Base-by-base conservation (phyloP, 2,797 vertebrate species). In the Bufotes viridis region DNA sequence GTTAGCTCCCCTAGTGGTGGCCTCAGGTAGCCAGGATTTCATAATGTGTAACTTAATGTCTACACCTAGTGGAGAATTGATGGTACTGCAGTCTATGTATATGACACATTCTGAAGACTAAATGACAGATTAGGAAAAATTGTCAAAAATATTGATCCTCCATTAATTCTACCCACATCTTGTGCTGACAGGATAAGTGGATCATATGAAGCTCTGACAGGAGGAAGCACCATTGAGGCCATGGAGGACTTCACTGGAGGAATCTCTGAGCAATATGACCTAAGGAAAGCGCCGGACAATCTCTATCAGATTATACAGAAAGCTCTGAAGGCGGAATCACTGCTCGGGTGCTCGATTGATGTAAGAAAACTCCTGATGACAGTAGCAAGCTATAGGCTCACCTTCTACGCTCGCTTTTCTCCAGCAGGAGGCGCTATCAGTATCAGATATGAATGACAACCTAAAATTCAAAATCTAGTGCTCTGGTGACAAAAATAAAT, bases 231-330 rank as follows among this genome's bases (percentile, higher is more conserved):
- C 0, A 92, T 95, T 1, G 97, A 98, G 86, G 98, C 96, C 2
- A 98, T 99, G 93, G 97, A 98, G 91, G 97, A 98, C 91, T 98
- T 98, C 92, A 99, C 97, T 0, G 98, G 97, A 7, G 97, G 97
- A 51, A 97, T 98, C 42, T 94, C 96, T 0, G 98, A 99, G 92
- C 94, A 90, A 1, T 98, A 96, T 17, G 90, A 93, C 26, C 90
- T 98, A 80, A 86, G 80, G 80, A 94, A 92, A 12, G 94, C 97
- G 22, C 96, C 96, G 0, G 60, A 92, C 0, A 91, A 95, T 5
- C 93, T 99, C 51, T 98, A 96, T 85, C 91, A 95, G 42, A 96
- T 97, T 78, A 95, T 98, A 70, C 87, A 84, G 92, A 97, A 95
- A 90, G 97, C 97, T 29, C 90, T 98, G 87, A 91, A 90, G 0